Base-by-base conservation (phyloP, 2,113 vertebrate species). In the Thinocorus orbignyianus region DNA sequence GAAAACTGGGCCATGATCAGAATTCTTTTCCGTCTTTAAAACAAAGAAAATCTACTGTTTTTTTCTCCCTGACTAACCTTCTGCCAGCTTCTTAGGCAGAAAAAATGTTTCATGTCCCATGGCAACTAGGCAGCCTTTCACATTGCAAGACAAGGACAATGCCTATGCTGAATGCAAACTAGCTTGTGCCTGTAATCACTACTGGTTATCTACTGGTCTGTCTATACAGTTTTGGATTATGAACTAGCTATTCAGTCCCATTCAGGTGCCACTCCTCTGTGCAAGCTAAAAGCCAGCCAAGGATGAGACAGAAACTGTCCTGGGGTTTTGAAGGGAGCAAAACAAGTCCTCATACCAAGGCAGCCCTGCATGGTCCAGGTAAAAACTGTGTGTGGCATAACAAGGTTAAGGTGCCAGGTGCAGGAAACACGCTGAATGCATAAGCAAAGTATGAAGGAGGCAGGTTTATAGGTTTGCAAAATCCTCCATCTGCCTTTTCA, bases 401-500 rank as follows among this genome's bases (percentile, higher is more conserved):
- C 55, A 80, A 97, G 64, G 39, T 84, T 81, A 68, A 80, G 51
- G n/a, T 95, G 25, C 20, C 91, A 97, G 86, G 41, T 96, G 61
- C 79, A 93, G 87, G 69, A 72, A 86, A 90, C 42, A 84, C 80
- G 82, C 94, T 60, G 52, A 97, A 96, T 83, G 48, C 41, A 48
- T 39, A 90, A 73, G 31, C 41, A 80, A 91, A 97, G 37, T 13
- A 80, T 55, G 78, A 65, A 86, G 58, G 80, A 92, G 78, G 57
- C 48, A 88, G 84, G 70, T 94, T 96, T 95, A 90, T 44, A 92
- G 74, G 74, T 77, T 73, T 83, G 66, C 48, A 92, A 92, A 74
- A 71, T 84, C 37, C 77, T 93, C 86, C 95, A 90, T 94, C 88
- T 97, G 95, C 77, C 77, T 96, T 91, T 95, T 96, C 92, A 96